Conservation (phyloP, 2,797 vertebrate species). For the Phrynocephalus vlangalii region DNA sequence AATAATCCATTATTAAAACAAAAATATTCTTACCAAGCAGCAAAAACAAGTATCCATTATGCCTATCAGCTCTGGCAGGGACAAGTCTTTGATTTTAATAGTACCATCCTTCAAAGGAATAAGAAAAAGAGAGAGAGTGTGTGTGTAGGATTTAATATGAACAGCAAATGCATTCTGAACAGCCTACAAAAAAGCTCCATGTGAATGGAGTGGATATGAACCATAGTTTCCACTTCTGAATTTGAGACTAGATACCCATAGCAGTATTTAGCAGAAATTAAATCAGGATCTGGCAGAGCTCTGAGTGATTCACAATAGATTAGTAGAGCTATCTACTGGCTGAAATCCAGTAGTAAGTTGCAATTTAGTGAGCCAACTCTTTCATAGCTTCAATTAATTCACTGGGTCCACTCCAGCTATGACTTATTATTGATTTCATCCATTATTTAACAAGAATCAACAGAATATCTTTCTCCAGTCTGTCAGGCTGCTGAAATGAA, state of each 20-base stretch:
- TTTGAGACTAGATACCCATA: not conserved
- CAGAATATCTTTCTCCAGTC: no score
- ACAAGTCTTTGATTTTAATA: constrained; percentile 95
- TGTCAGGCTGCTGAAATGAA: no score
- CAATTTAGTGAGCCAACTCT: no score
- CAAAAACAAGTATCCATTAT: constrained; percentile 99
- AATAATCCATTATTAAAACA: not conserved
- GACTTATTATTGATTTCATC: no score
- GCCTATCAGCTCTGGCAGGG: constrained; percentile 93
- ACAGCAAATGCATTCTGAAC: constrained; percentile 17
- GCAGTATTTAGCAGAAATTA: not conserved
- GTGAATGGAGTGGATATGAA: not conserved
- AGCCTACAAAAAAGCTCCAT: not conserved
- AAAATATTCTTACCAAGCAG: constrained; percentile 89
- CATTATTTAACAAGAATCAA: no score
- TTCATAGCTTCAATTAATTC: no score
- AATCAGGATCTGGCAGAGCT: not conserved
- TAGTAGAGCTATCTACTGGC: not conserved
- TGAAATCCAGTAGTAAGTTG: no score
- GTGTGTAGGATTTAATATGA: not conserved
- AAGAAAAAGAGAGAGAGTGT: not conserved
- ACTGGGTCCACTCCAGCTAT: no score
- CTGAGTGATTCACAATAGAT: not conserved
- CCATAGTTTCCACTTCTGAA: not conserved
- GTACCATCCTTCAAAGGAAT: constrained; percentile 86